Base-by-base conservation (phyloP, 2,797 vertebrate species). In the Paedocypris micromegethes region DNA sequence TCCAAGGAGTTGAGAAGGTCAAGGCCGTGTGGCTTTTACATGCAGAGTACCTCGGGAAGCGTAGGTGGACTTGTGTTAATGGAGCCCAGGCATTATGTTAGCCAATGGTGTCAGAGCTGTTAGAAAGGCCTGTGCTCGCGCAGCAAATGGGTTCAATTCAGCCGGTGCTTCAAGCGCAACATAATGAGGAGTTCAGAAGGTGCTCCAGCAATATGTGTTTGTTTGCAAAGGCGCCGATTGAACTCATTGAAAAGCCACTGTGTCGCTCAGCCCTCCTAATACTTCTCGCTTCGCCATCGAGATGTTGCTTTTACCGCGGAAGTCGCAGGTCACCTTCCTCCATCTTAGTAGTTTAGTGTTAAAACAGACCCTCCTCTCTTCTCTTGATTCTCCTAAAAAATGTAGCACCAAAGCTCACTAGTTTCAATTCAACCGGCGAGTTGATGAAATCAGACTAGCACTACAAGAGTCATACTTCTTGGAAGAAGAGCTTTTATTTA, bases 401-500 rank as follows among this genome's bases (percentile, higher is more conserved):
- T 8, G 48, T 61, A 54, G 62, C 48, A 38, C 50, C 58, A 67
- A 73, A 63, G 58, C 61, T 59, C 58, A 67, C 43, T 63, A 53
- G 51, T 52, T 56, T 70, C 47, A 55, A 72, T 75, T 59, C 61
- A 59, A 47, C 55, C 23, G 23, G 51, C 63, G 59, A 67, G 58
- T 72, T 49, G 61, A 42, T 72, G 45, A 42, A 51, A 57, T 66
- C 50, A 37, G 52, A 52, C 9, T 38, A 65, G 47, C 56, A 39
- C 54, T 48, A 54, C 64, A 50, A 41, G 41, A 75, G 48, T 64
- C 58, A 66, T 66, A 42, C 62, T 43, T 47, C 62, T 75, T 68
- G 69, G 59, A 64, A 73, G 70, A 60, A 46, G 38, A 4, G 58
- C 64, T 75, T 74, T 70, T 75, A 72, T 75, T 68, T 78, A 62